Evolutionary conservation across 1,140 invertebrate species (phyloP).

Genomic region (Delia radicum): DNA sequence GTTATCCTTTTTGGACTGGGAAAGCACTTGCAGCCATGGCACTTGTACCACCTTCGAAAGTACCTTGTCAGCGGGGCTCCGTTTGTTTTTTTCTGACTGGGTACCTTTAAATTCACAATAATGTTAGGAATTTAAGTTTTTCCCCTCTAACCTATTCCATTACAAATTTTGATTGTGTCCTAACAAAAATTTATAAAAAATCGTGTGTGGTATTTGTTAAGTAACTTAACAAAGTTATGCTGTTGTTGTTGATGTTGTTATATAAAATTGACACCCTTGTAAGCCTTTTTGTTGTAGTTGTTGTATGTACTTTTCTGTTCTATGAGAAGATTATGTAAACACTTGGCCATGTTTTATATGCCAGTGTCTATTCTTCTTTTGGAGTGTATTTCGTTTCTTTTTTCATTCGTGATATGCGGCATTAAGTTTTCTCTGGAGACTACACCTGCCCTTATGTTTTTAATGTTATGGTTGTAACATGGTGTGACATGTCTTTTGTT

Average conservation of each 20-base stretch:
- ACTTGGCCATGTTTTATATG: neutral
- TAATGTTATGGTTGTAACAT: slow-evolving; percentile 39
- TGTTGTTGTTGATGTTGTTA: neutral
- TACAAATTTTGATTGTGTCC: too few species aligned
- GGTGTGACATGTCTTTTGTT: slow-evolving; percentile 55
- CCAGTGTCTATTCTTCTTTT: neutral
- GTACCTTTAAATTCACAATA: too few species aligned
- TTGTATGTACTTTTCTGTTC: too few species aligned
- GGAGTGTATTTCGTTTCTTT: neutral
- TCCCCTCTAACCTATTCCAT: too few species aligned
- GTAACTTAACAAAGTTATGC: neutral
- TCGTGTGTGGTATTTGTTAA: neutral
- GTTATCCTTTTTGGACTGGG: too few species aligned
- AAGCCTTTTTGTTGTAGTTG: neutral
- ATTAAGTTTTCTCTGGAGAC: neutral
- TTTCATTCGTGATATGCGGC: neutral
- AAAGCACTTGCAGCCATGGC: too few species aligned
- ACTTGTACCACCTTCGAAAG: too few species aligned
- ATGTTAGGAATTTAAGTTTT: too few species aligned
- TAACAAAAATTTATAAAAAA: too few species aligned
- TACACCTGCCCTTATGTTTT: slow-evolving; percentile 3
- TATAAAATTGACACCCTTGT: neutral
- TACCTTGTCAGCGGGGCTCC: too few species aligned
- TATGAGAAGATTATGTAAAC: too few species aligned
- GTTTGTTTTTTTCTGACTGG: too few species aligned